Percentiles rank a stretch among this genome's conserved stretches.
phyloP scores from a whole-genome alignment of 2,888 invertebrate species.

The Eupelmus urozonus region DNA sequence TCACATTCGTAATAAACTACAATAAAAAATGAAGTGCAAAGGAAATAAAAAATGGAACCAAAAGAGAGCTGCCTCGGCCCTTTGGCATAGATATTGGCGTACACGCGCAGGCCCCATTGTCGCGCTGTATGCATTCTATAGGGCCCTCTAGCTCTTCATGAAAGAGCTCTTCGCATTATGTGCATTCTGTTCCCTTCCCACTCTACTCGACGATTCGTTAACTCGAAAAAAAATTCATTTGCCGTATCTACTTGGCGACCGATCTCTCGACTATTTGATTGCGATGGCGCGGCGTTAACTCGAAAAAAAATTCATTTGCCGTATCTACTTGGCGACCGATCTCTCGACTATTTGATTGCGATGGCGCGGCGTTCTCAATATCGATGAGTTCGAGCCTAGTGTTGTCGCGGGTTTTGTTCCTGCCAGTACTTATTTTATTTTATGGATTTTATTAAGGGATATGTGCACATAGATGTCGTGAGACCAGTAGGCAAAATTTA shows the following conservation, averaged over 20 bases:
- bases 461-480: no score
- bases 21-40: background rate
- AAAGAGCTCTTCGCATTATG: constrained; percentile 69
- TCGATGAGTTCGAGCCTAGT: background rate
- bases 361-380: constrained; percentile 58
- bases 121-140: no score
- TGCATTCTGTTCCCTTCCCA: background rate
- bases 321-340: constrained; percentile 15
- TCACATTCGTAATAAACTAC: background rate
- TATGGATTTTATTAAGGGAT: no score
- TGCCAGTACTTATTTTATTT: no score
- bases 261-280: constrained; percentile 18
- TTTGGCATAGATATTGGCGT: constrained; percentile 58
- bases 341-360: constrained; percentile 23
- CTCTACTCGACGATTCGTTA: constrained; percentile 69
- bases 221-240: constrained; percentile 73
- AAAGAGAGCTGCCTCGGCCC: background rate
- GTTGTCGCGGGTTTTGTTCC: background rate
- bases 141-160: constrained; percentile 63
- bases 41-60: background rate
- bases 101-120: constrained; percentile 67
- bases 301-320: constrained; percentile 73
- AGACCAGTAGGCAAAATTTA: no score
- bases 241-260: constrained; percentile 53
- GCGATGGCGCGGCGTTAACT: constrained; percentile 63